A percentile compares a stretch with the other conserved stretches of the same genome.
These are phyloP conservation scores for Diabrotica balteata DNA, from an alignment of 2,888 invertebrate species.

Conservation along the genomic window DNA sequence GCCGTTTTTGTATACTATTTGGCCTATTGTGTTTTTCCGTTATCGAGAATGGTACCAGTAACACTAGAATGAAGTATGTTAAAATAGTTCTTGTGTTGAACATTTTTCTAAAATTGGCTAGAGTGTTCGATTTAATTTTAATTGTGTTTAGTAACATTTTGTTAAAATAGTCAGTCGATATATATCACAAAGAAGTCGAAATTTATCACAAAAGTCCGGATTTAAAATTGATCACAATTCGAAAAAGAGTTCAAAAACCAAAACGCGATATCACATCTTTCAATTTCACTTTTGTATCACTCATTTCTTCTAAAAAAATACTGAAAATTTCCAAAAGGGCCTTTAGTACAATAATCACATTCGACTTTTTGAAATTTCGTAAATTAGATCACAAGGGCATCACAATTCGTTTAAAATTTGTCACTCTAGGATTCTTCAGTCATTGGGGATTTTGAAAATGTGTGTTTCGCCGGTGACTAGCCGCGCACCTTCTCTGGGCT, in stretches of 20 bases:
- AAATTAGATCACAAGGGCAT: slow-evolving; percentile 35
- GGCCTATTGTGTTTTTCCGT: slow-evolving; percentile 39
- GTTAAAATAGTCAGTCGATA: slow-evolving; percentile 34
- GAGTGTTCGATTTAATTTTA: slow-evolving; percentile 14
- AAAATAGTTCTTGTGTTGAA: slow-evolving; percentile 31
- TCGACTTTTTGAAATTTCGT: slow-evolving; percentile 29
- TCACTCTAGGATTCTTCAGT: slow-evolving; percentile 31
- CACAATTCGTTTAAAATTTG: slow-evolving; percentile 32
- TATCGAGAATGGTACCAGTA: slow-evolving; percentile 31
- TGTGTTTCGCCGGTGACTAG: slow-evolving; percentile 30
- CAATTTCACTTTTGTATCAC: slow-evolving; percentile 40
- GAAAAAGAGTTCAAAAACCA: slow-evolving; percentile 22
- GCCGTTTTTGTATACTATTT: slow-evolving; percentile 40
- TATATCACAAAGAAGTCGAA: slow-evolving; percentile 36
- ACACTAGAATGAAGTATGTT: slow-evolving; percentile 30
- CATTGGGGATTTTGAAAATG: slow-evolving; percentile 29
- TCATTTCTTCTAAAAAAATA: slow-evolving; percentile 33
- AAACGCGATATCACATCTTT: slow-evolving; percentile 41
- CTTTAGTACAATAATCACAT: slow-evolving; percentile 30
- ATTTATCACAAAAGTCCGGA: slow-evolving; percentile 35
- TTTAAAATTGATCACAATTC: slow-evolving; percentile 24
- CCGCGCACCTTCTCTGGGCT: slow-evolving; percentile 18
- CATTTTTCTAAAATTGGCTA: slow-evolving; percentile 26
- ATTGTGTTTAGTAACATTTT: slow-evolving; percentile 30
- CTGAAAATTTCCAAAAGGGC: slow-evolving; percentile 23